Evolutionary conservation across 2,113 vertebrate genomes (phyloP).

Genomic region (Solea senegalensis): DNA sequence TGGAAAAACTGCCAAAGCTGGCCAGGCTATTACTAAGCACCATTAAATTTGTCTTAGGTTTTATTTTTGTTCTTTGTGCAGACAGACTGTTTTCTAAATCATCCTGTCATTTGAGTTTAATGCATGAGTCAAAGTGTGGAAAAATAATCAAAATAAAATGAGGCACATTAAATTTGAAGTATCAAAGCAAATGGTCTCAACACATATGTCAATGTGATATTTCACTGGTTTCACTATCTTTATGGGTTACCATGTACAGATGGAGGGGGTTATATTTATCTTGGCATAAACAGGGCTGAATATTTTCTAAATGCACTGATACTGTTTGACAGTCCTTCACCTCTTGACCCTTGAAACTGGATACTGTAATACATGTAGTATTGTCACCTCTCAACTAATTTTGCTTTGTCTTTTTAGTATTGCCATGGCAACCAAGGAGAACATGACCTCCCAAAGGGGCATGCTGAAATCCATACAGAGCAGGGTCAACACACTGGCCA

Average conservation of each 20-base stretch:
- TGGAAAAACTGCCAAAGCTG: no score
- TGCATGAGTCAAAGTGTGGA: no score
- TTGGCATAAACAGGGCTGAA: no score
- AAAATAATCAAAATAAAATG: no score
- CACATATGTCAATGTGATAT: background rate
- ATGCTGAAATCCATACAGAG: conserved; percentile 97
- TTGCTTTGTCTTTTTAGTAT: conserved; percentile 82
- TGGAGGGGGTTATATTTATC: background rate
- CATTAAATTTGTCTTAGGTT: no score
- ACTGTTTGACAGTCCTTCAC: background rate
- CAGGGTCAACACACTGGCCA: conserved; percentile 97
- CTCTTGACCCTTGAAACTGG: no score
- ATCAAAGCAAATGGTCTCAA: background rate
- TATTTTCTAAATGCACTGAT: background rate
- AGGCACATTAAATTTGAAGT: no score
- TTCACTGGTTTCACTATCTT: background rate
- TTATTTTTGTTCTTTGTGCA: no score
- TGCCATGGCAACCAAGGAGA: conserved; percentile 99
- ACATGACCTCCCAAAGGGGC: conserved; percentile 97
- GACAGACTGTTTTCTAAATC: background rate
- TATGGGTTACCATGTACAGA: background rate
- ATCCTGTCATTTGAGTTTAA: background rate
- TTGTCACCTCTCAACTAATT: conserved; percentile 27
- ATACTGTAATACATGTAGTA: background rate
- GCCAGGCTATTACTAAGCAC: no score